phyloP scores from a whole-genome alignment of 2,888 invertebrate genomes.

The Latheticus oryzae region DNA sequence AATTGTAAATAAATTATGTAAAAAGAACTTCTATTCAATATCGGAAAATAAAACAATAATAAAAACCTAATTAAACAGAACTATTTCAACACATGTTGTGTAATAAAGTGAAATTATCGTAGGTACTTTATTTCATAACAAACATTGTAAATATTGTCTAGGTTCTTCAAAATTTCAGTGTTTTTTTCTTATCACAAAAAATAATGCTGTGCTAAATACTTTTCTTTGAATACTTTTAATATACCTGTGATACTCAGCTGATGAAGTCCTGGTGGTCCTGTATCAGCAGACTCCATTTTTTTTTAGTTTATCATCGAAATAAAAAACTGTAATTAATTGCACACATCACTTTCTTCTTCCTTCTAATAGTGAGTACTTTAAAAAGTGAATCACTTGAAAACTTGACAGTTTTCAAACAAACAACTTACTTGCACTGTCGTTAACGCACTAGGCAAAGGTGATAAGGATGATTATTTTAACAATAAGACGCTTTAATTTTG shows the following conservation, averaged over 20 bases:
- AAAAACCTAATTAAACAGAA: neutral
- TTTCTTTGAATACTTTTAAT: neutral
- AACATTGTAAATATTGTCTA: neutral
- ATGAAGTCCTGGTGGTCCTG: slow-evolving; percentile 70
- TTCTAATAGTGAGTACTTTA: slow-evolving; percentile 15
- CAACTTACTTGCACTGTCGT: slow-evolving; percentile 13
- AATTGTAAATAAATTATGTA: slow-evolving; percentile 5
- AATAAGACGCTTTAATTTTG: slow-evolving; percentile 37
- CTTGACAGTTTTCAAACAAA: neutral
- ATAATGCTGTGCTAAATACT: slow-evolving; percentile 16
- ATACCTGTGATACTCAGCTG: slow-evolving; percentile 77
- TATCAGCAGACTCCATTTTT: slow-evolving; percentile 57
- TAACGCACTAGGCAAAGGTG: slow-evolving; percentile 5
- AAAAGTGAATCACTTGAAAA: neutral
- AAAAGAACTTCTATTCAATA: slow-evolving; percentile 1
- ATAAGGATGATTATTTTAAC: slow-evolving; percentile 24
- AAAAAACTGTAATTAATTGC: slow-evolving; percentile 15
- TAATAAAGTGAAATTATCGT: slow-evolving; percentile 11
- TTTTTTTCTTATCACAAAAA: slow-evolving; percentile 16
- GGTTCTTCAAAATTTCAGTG: neutral
- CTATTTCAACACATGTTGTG: slow-evolving; percentile 8
- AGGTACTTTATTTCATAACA: neutral
- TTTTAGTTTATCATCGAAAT: slow-evolving; percentile 27
- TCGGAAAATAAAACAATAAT: neutral
- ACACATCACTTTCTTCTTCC: neutral